Base-by-base conservation (phyloP, 2,113 vertebrate species). In the Sapajus apella region DNA sequence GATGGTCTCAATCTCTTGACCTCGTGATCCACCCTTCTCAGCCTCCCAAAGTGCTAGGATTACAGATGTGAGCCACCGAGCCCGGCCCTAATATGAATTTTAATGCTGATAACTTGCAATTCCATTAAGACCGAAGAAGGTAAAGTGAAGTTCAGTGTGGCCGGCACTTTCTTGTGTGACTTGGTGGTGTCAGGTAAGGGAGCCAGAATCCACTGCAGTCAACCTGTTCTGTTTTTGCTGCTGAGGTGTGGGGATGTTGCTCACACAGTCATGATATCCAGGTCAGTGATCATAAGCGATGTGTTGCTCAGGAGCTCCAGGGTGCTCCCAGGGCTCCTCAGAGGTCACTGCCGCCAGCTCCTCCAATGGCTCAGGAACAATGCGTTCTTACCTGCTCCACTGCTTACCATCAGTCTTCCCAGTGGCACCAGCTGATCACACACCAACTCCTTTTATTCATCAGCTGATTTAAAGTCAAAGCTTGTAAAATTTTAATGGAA, bases 391-490 rank as follows among this genome's bases (percentile, higher is more conserved):
- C 61, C 20, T 70, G 86, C 45, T 55, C 79, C 13, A 4, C 27
- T 6, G 37, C 25, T 70, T 3, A 43, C 20, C 27, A 13, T 30
- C 37, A 9, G 0, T 84, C 50, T 66, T 90, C n/a, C 76, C 7
- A 37, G 45, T 1, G 12, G 30, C 6, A 25, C 47, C 30, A 73
- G 18, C 35, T 45, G 4, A 85, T 16, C 90, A 50, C 0, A 56
- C 1, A 61, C 25, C 1, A 40, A 25, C 82, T 56, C n/a, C n/a
- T 72, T 64, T 77, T 25, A 92, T 45, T 92, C 50, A 68, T 64
- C 64, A 81, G 84, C 21, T 66, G 77, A 45, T 84, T 96, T 83
- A 90, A 45, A 91, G 75, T 68, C 82, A 90, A 96, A 89, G 72
- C 3, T 79, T 89, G 32, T 73, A 14, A 90, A 85, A 83, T 84